Percentiles rank a stretch among this genome's conserved stretches.
phyloP scores from a whole-genome alignment of 92 coral and sea anemone genomes.

The Montipora capitata region DNA sequence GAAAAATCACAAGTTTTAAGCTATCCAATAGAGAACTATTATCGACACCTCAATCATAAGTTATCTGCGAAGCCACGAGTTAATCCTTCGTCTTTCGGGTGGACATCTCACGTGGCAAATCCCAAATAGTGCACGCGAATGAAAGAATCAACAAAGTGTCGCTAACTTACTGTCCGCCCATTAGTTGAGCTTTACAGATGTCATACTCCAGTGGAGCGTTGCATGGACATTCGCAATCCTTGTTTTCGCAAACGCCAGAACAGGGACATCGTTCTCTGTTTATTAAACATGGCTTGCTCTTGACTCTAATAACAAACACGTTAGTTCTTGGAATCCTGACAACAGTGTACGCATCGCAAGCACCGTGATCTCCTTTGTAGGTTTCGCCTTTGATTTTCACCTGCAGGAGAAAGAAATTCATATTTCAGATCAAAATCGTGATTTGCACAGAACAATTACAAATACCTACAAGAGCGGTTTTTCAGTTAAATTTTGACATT shows the following conservation, averaged over 20 bases:
- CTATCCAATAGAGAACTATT: too few relatives aligned
- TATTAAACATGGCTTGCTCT: conserved; percentile 8
- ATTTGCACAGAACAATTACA: too few relatives aligned
- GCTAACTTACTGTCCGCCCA: conserved; percentile 51
- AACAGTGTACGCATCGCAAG: conserved; percentile 51
- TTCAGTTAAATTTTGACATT: too few relatives aligned
- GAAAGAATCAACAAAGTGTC: too few relatives aligned
- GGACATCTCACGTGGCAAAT: too few relatives aligned
- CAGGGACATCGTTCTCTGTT: conserved; percentile 62
- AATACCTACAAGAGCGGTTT: too few relatives aligned
- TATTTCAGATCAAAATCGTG: not conserved
- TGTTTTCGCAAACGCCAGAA: conserved; percentile 26
- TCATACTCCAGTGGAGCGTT: conserved; percentile 67
- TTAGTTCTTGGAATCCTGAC: conserved; percentile 55
- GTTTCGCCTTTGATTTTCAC: conserved; percentile 5
- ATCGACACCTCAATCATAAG: too few relatives aligned
- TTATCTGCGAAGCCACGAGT: too few relatives aligned
- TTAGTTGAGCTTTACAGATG: conserved; percentile 69
- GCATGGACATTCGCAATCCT: conserved; percentile 83
- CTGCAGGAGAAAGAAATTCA: not conserved
- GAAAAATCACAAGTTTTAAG: too few relatives aligned
- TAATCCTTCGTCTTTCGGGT: too few relatives aligned
- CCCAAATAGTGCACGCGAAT: not conserved
- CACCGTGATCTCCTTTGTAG: conserved; percentile 7
- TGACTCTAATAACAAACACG: conserved; percentile 56